Base-by-base conservation (phyloP, 92 coral and sea anemone genomes). In the Micromussa lordhowensis region DNA sequence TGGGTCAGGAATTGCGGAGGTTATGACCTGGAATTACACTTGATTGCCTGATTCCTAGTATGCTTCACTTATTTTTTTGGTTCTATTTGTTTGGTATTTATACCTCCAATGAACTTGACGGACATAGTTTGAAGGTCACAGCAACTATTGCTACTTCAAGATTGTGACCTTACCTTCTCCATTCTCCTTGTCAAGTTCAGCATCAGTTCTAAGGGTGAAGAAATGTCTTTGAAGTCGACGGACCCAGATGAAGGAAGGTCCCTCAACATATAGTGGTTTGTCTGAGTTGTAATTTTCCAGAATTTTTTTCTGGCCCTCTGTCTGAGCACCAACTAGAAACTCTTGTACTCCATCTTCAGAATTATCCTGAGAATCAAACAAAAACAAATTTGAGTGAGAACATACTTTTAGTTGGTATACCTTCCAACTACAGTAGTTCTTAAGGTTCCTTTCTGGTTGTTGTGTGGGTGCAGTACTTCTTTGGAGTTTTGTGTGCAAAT, bases 221-320 rank as follows among this genome's bases (percentile, higher is more conserved):
- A 92, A 97, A 80, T 92, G 81, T 75, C 92, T 88, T 80, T 87
- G 89, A 11, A 91, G 86, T 80, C 98, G 88, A 54, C 98, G 91
- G 8, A 97, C 80, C 99, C 99, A 97, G 68, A 96, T 81, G 54
- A 90, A 82, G 86, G 91, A 93, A 36, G 99, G 98, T 48, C 99
- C 99, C 88, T 97, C 99, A 35, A 97, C 98, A 90, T 96, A 97
- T 63, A 97, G 72, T 58, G 99, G 95, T 32, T 85, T 91, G 66
- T 77, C 69, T 7, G 87, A 84, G 59, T 94, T 94, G 78, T 96
- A 96, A 14, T 79, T 88, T 59, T 80, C 93, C 77, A 97, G 80
- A 29, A 91, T 54, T 54, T 92, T 77, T 70, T 91, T 93, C 82
- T 96, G 98, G 18, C 79, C 85, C 75, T 59, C 77, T 9, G 94